phyloP scores from a whole-genome alignment of 2,113 vertebrate genomes.

The Gracilinanus agilis region DNA sequence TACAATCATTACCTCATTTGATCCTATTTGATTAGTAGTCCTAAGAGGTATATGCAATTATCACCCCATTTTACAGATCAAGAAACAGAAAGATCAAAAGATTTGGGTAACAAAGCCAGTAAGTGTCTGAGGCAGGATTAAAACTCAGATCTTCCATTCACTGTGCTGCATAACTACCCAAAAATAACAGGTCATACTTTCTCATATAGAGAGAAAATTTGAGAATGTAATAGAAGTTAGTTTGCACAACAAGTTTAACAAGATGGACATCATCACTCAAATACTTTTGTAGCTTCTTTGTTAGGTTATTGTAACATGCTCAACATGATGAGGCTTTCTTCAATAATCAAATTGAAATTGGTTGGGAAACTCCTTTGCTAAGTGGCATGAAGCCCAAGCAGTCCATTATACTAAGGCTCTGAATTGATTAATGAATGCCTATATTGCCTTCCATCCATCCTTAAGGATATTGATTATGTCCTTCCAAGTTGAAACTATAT shows the following conservation, averaged over 20 bases:
- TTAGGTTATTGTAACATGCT: neutral
- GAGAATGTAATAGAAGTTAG: neutral
- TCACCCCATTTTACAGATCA: too few species aligned
- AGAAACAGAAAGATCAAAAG: too few species aligned
- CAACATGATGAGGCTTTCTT: neutral
- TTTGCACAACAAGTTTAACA: neutral
- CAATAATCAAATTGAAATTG: neutral
- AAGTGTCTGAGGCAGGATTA: too few species aligned
- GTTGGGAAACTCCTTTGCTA: neutral
- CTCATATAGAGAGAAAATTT: neutral
- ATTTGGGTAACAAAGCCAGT: too few species aligned
- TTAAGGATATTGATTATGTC: neutral
- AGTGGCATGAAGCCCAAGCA: neutral
- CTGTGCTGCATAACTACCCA: neutral
- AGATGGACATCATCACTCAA: neutral
- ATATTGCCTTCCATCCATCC: constrained; percentile 1
- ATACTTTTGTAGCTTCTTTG: neutral
- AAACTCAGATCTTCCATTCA: too few species aligned
- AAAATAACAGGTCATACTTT: too few species aligned
- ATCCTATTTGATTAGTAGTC: too few species aligned
- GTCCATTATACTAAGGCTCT: neutral
- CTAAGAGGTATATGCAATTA: too few species aligned
- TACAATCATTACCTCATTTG: too few species aligned
- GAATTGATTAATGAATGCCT: neutral
- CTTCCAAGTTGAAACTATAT: neutral